Percentiles rank a stretch among this genome's conserved stretches.
These are phyloP conservation scores for Penaeus japonicus DNA, from an alignment of 1,140 invertebrate species.

Conservation along the genomic window DNA sequence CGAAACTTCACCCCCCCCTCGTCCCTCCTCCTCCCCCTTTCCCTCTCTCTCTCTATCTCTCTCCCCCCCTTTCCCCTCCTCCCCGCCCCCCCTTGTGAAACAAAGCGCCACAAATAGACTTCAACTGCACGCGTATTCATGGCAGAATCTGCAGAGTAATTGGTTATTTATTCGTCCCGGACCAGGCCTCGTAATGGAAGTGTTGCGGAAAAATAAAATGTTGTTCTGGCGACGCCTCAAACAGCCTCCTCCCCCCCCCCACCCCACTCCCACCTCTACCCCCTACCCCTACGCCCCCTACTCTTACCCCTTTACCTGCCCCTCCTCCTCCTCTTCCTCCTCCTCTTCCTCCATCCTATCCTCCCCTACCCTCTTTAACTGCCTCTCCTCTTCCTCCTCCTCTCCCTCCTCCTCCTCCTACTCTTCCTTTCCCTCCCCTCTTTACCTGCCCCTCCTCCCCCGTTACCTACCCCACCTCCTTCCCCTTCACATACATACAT, in stretches of 20 bases:
- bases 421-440: neutral
- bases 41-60: neutral
- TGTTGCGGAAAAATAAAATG: conserved; percentile 4
- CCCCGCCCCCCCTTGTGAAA: neutral
- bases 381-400: neutral
- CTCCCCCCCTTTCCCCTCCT: neutral
- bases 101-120: conserved; percentile 25
- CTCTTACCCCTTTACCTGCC: neutral
- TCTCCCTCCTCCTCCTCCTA: neutral
- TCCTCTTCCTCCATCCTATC: too few relatives aligned
- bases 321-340: too few relatives aligned
- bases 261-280: neutral
- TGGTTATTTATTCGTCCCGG: conserved; percentile 1
- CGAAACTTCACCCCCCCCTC: neutral
- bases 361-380: too few relatives aligned
- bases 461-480: neutral
- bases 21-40: neutral
- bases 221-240: conserved; percentile 3
- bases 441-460: neutral
- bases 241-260: too few relatives aligned
- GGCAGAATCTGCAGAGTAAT: conserved; percentile 21
- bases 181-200: neutral
- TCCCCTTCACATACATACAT: neutral
- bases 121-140: conserved; percentile 16
- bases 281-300: too few relatives aligned